Base-by-base conservation (phyloP, 2,113 vertebrate species). In the Cyanoliseus patagonus region DNA sequence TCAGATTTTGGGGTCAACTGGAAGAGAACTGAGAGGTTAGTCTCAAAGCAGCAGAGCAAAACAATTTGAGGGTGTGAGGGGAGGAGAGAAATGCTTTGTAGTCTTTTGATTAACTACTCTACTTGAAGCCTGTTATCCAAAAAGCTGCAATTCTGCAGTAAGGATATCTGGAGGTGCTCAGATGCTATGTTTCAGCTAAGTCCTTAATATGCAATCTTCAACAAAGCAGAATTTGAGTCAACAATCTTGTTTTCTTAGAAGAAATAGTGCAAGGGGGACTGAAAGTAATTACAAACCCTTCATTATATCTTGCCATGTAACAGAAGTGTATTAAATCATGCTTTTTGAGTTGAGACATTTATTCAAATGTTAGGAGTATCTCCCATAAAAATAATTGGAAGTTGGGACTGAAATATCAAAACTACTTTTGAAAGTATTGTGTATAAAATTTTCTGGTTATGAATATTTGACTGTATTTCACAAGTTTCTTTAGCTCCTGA, bases 41-140 rank as follows among this genome's bases (percentile, higher is more conserved):
- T 6, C 31, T 88, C 63, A 33, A 76, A 67, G 11, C 27, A 39
- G 16, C 33, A 52, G 25, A 39, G 10, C 10, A 37, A 80, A 37
- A 17, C 57, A 59, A 16, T 35, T 35, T 59, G n/a, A 35, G 57
- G 42, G 5, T 1, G 1, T 9, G 6, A 7, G 7, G 15, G 13
- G 20, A 59, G 33, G 14, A 3, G 5, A 13, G 7, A 18, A 53
- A 24, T 44, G 10, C 17, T 63, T 47, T 5, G 0, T 8, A 4
- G 6, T 30, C 30, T 15, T 37, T 42, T 6, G 4, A 0, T 67
- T 46, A 47, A 14, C 16, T 1, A 3, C 39, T 69, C 0, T 9
- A 6, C 24, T 69, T 46, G 69, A 31, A 51, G 23, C 12, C 31
- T 59, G 17, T 57, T 42, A 59, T 27, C 24, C 30, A 62, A 17